Evolutionary conservation across 2,113 vertebrate species (phyloP).

Genomic region (Colius striatus): DNA sequence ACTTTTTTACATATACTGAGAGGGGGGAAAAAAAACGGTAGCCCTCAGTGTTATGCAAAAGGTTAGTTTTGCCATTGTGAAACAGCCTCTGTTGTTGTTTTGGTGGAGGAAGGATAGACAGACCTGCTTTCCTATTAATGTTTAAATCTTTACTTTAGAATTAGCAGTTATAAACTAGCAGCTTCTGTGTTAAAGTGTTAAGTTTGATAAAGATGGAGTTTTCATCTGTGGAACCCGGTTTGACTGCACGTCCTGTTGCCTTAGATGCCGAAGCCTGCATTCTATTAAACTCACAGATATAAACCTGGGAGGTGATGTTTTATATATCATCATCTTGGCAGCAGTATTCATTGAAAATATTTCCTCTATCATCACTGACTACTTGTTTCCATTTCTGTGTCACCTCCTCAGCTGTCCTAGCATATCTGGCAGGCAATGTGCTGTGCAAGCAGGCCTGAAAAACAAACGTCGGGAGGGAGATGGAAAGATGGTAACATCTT

Average conservation of each 20-base stretch:
- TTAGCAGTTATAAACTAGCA: background rate
- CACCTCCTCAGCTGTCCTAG: background rate
- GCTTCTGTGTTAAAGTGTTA: background rate
- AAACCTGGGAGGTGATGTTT: background rate
- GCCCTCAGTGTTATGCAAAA: background rate
- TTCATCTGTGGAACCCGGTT: background rate
- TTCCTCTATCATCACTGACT: background rate
- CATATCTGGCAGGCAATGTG: background rate
- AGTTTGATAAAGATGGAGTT: background rate
- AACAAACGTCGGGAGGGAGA: background rate
- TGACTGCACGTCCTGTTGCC: background rate
- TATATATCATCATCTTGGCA: conserved; percentile 21
- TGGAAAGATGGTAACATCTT: background rate
- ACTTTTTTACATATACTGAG: background rate
- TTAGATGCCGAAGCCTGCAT: background rate
- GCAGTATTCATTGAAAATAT: conserved; percentile 15
- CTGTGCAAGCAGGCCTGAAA: conserved; percentile 17
- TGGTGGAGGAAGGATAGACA: background rate
- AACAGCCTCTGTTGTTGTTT: background rate
- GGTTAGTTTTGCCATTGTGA: background rate
- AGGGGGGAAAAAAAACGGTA: background rate
- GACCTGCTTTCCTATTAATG: background rate
- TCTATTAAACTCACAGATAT: background rate
- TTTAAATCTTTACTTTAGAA: background rate
- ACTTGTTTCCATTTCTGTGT: conserved; percentile 14